phyloP scores from a whole-genome alignment of 1,140 invertebrate species.

The Dinoponera quadriceps region DNA sequence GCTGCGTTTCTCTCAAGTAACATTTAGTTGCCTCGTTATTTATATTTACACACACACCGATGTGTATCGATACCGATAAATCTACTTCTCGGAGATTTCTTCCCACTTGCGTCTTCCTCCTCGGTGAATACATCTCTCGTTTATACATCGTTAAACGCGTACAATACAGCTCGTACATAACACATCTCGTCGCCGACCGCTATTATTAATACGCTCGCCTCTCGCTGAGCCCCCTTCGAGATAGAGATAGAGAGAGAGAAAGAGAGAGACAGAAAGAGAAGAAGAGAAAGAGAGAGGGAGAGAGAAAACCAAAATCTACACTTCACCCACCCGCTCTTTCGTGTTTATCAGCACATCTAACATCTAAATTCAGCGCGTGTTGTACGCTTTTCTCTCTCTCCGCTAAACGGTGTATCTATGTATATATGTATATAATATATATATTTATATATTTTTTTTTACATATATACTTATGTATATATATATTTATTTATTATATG shows the following conservation, averaged over 20 bases:
- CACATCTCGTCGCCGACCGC: slow-evolving; percentile 50
- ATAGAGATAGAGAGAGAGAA: neutral
- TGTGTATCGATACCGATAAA: slow-evolving; percentile 61
- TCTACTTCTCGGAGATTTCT: slow-evolving; percentile 65
- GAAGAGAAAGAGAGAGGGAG: neutral
- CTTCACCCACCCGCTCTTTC: slow-evolving; percentile 22
- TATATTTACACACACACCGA: slow-evolving; percentile 77
- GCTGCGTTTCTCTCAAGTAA: slow-evolving; percentile 47
- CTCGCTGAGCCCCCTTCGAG: neutral
- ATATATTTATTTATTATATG: slow-evolving; percentile 49
- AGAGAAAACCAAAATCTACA: slow-evolving; percentile 19
- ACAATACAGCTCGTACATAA: slow-evolving; percentile 39
- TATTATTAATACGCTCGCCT: slow-evolving; percentile 5
- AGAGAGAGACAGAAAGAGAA: neutral
- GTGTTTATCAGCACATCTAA: slow-evolving; percentile 56
- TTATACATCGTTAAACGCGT: slow-evolving; percentile 54
- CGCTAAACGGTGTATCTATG: slow-evolving; percentile 29
- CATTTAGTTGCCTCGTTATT: slow-evolving; percentile 59
- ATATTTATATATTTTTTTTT: slow-evolving; percentile 46
- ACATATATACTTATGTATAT: slow-evolving; percentile 40
- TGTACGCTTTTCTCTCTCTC: slow-evolving; percentile 41
- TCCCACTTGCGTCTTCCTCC: slow-evolving; percentile 23
- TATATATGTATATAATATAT: slow-evolving; percentile 41
- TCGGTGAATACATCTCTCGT: slow-evolving; percentile 53
- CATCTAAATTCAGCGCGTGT: slow-evolving; percentile 58